These are phyloP conservation scores for Isoperla grammatica DNA, from an alignment of 2,888 invertebrate species.

Conservation along the genomic window DNA sequence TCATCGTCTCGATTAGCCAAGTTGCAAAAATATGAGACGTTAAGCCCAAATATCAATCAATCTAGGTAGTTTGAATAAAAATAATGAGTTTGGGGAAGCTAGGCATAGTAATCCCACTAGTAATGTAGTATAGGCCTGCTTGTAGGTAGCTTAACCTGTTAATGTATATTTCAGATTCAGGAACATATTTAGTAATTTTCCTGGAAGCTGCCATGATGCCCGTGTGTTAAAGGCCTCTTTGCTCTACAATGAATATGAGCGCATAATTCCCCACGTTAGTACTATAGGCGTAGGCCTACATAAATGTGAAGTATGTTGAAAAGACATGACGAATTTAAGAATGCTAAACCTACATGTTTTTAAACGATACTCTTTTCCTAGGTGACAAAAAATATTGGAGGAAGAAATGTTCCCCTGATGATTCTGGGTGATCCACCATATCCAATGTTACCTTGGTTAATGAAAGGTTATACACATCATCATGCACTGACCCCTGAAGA, in stretches of 20 bases:
- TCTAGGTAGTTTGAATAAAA: slow-evolving; percentile 25
- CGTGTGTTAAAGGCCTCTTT: background rate
- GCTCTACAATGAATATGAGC: too few relatives aligned
- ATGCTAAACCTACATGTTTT: background rate
- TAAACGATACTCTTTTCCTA: background rate
- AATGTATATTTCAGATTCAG: slow-evolving; percentile 22
- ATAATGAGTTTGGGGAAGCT: too few relatives aligned
- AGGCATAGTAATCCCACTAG: too few relatives aligned
- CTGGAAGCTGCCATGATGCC: slow-evolving; percentile 16
- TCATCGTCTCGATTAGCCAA: too few relatives aligned
- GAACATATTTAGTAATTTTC: slow-evolving; percentile 14
- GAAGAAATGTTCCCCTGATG: slow-evolving; percentile 27
- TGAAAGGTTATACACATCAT: slow-evolving; percentile 31
- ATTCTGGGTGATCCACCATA: slow-evolving; percentile 33
- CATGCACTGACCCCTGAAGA: slow-evolving; percentile 26
- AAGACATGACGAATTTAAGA: background rate
- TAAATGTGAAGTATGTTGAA: too few relatives aligned
- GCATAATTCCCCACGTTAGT: too few relatives aligned
- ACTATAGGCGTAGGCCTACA: too few relatives aligned
- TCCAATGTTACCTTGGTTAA: slow-evolving; percentile 33
- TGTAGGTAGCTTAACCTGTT: too few relatives aligned
- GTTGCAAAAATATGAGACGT: too few relatives aligned
- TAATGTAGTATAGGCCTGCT: too few relatives aligned
- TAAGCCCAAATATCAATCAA: slow-evolving; percentile 29
- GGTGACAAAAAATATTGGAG: slow-evolving; percentile 18